These are phyloP conservation scores for Agriotes lineatus DNA, from an alignment of 2,888 invertebrate species.

Conservation along the genomic window DNA sequence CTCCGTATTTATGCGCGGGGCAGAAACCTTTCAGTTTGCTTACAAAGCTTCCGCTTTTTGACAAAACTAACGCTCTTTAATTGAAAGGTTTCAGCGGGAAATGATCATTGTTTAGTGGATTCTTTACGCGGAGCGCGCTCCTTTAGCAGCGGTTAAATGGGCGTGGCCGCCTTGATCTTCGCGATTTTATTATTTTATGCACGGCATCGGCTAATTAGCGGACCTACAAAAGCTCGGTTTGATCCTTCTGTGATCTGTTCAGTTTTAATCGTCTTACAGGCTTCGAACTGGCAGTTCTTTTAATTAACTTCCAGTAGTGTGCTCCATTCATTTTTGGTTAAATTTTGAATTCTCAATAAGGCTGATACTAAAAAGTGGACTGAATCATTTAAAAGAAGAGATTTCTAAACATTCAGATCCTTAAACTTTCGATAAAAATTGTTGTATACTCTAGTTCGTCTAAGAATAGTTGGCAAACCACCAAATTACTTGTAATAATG, in stretches of 20 bases:
- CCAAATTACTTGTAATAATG: too few species aligned
- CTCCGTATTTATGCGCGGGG: constrained; percentile 50
- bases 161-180: background rate
- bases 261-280: too few species aligned
- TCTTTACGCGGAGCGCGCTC: background rate
- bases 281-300: too few species aligned
- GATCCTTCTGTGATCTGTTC: background rate
- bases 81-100: constrained; percentile 21
- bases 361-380: too few species aligned
- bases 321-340: too few species aligned
- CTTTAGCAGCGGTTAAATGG: background rate
- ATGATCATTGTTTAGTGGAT: constrained; percentile 6
- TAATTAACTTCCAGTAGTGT: too few species aligned
- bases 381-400: too few species aligned
- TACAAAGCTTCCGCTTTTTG: constrained; percentile 20
- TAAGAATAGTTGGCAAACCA: too few species aligned
- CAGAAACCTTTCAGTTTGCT: constrained; percentile 47
- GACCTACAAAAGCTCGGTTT: background rate
- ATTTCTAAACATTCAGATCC: too few species aligned
- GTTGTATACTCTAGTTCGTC: too few species aligned
- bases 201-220: background rate
- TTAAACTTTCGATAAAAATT: too few species aligned
- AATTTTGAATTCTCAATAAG: too few species aligned
- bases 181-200: constrained; percentile 1
- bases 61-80: constrained; percentile 14